phyloP scores from a whole-genome alignment of 1,140 invertebrate genomes.

The Atopsyche davidsoni region DNA sequence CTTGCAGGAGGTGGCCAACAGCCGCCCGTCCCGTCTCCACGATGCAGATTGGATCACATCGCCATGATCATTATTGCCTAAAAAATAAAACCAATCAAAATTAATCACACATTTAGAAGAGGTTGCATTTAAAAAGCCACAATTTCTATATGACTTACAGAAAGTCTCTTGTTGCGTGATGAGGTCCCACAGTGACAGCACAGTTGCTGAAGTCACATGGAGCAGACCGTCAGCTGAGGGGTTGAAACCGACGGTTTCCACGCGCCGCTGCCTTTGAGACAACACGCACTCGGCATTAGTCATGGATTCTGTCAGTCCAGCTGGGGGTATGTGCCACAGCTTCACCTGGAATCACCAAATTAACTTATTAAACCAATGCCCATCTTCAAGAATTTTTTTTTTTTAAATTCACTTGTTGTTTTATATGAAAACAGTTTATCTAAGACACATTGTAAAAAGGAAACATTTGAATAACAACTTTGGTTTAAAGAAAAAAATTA shows the following conservation, averaged over 20 bases:
- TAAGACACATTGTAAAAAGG: too few species aligned
- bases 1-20: conserved; percentile 68
- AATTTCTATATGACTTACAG: conserved; percentile 47
- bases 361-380: background rate
- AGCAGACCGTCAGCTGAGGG: conserved; percentile 79
- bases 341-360: conserved; percentile 55
- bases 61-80: conserved; percentile 69
- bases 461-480: too few species aligned
- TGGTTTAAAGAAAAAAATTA: too few species aligned
- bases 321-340: conserved; percentile 78
- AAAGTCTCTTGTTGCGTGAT: conserved; percentile 74
- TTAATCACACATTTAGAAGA: conserved; percentile 6
- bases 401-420: too few species aligned
- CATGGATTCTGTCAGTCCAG: conserved; percentile 70
- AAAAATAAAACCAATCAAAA: conserved; percentile 17
- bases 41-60: conserved; percentile 80
- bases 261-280: conserved; percentile 71
- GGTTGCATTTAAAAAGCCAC: background rate
- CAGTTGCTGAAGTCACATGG: conserved; percentile 73
- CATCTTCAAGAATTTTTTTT: conserved; percentile 8
- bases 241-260: conserved; percentile 83
- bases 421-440: too few species aligned
- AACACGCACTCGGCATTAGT: conserved; percentile 74
- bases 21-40: conserved; percentile 76
- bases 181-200: conserved; percentile 83